Evolutionary conservation across 2,888 invertebrate species (phyloP), one percentile per base, ranked within the genome.

Genomic region (Creontiades dilutus): DNA sequence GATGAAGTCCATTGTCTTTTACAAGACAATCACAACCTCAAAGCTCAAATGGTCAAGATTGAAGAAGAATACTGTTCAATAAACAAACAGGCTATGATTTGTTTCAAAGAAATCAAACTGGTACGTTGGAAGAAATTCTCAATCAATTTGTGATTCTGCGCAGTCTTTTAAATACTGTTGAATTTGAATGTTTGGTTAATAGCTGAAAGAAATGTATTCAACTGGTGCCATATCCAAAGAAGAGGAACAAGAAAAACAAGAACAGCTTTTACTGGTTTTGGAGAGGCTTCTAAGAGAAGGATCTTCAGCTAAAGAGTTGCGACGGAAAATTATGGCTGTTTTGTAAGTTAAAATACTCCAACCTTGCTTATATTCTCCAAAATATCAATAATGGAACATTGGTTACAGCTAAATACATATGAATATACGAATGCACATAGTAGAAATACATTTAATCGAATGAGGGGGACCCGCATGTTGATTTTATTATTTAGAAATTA

Each of bases 81-180:
- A 13, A 88, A 88, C 23, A 88, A 55, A 55, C 88, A 88, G 52
- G 88, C 88, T 11, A 88, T 88, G 88, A 46, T 88, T 5, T 88
- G 88, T 78, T 88, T 88, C 80, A 78, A 80, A 88, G 88, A 88
- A 88, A 80, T 88, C n/a, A 88, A 88, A 80, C 19, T 88, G 88
- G 88, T 88, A 28, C 4, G 78, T 19, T 55, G 11, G 19, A 52
- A 4, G 19, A 81, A 19, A 81, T 81, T 19, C 27, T 82, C 14
- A 55, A 78, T 52, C 23, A 47, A 47, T 47, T 80, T 80, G 12
- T 23, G 1, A 23, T 75, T 37, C 37, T 7, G 37, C 7, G 37
- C 37, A 37, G 37, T 7, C 14, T 75, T 75, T 28, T 80, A 19
- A 47, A 9, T 47, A 9, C 13, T 23, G 3, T 48, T 78, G 37